Conservation (phyloP, 2,888 invertebrate genomes). For the Latrodectus hesperus region DNA sequence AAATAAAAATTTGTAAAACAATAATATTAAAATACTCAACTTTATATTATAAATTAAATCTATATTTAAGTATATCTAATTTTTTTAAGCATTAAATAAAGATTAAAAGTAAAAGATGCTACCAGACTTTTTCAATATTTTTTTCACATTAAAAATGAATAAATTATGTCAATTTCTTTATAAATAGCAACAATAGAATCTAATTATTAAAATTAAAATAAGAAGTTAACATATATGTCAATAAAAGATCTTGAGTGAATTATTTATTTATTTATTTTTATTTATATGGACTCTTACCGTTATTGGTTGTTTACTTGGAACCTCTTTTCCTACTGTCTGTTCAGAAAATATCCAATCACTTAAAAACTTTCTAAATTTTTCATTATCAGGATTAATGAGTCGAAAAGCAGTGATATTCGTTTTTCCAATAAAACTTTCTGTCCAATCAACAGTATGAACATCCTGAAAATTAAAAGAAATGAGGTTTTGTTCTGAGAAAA, state of each 20-base stretch:
- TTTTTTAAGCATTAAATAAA: too few relatives aligned
- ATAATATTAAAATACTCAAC: too few relatives aligned
- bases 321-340: slow-evolving; percentile 43
- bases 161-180: too few relatives aligned
- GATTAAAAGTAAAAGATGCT: too few relatives aligned
- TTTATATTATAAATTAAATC: too few relatives aligned
- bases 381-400: slow-evolving; percentile 81
- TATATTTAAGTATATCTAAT: too few relatives aligned
- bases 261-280: not conserved
- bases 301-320: slow-evolving; percentile 80
- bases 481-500: not conserved
- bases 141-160: not conserved
- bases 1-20: too few relatives aligned
- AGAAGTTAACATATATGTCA: too few relatives aligned
- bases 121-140: not conserved
- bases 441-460: slow-evolving; percentile 55
- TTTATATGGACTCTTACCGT: slow-evolving; percentile 35
- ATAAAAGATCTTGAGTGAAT: too few relatives aligned
- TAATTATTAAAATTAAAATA: too few relatives aligned
- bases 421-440: slow-evolving; percentile 74
- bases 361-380: slow-evolving; percentile 40
- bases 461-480: slow-evolving; percentile 69
- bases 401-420: slow-evolving; percentile 96
- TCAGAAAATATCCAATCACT: slow-evolving; percentile 64
- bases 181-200: too few relatives aligned